These are phyloP conservation scores for Vidua chalybeata DNA, from an alignment of 2,113 vertebrate genomes.

Conservation along the genomic window DNA sequence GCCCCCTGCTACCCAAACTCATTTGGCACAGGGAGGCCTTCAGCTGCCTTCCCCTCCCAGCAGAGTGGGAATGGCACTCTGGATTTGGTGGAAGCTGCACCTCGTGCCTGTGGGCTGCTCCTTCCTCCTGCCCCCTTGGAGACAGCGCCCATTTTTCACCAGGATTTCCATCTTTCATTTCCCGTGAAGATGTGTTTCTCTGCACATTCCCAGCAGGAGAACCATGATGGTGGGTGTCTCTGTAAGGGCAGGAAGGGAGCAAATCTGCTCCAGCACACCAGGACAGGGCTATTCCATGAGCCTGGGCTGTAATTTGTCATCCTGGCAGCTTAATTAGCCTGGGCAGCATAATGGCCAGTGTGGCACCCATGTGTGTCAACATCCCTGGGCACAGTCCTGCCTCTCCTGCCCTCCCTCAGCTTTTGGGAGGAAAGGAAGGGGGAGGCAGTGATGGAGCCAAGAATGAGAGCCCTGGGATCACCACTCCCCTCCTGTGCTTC, in stretches of 20 bases:
- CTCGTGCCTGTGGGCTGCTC: neutral
- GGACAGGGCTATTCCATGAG: neutral
- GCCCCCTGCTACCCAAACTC: neutral
- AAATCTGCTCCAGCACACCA: neutral
- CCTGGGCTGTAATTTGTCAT: neutral
- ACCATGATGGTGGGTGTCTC: neutral
- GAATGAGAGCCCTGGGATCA: neutral
- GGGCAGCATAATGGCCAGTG: neutral
- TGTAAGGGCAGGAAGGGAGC: neutral
- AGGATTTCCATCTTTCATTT: neutral
- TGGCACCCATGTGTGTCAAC: neutral
- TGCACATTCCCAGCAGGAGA: neutral
- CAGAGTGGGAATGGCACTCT: rapidly evolving
- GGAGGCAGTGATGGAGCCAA: neutral
- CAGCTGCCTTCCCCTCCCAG: neutral
- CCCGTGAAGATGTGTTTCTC: neutral
- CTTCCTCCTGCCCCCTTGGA: neutral
- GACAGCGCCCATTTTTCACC: rapidly evolving
- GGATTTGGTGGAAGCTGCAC: rapidly evolving
- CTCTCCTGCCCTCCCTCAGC: neutral
- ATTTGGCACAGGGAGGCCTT: neutral
- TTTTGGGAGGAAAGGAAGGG: neutral
- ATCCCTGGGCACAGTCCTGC: neutral
- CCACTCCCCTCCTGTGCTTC: neutral
- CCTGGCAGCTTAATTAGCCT: neutral